These are phyloP conservation scores for Drosophila atripex DNA, from an alignment of 2,888 invertebrate species.

Conservation along the genomic window DNA sequence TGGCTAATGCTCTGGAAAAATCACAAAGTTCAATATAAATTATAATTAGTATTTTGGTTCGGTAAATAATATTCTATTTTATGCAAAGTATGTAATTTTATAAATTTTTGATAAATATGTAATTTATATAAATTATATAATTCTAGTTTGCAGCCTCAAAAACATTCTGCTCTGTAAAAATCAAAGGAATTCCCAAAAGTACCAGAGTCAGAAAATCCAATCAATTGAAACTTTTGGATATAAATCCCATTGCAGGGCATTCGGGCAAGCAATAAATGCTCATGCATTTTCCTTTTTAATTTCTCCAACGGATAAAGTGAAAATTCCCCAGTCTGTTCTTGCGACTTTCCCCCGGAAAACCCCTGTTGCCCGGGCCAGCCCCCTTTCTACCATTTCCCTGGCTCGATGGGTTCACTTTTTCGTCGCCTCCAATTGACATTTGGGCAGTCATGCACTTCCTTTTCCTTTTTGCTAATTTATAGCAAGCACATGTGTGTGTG, in stretches of 20 bases:
- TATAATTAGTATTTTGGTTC: too few species aligned
- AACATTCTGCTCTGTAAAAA: background rate
- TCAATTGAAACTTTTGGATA: constrained; percentile 24
- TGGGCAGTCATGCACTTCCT: constrained; percentile 58
- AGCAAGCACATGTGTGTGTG: constrained; percentile 48
- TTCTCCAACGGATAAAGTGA: constrained; percentile 62
- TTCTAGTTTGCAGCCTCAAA: background rate
- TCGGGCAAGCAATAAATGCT: constrained; percentile 2
- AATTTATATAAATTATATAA: background rate
- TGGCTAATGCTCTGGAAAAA: constrained; percentile 8
- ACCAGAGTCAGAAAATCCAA: constrained; percentile 7
- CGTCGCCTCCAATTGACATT: constrained; percentile 56
- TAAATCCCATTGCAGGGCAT: constrained; percentile 25
- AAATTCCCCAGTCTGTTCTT: constrained; percentile 59
- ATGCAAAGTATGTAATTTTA: too few species aligned
- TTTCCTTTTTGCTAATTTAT: constrained; percentile 68
- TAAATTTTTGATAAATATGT: too few species aligned
- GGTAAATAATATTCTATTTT: too few species aligned
- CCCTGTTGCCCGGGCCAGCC: constrained; percentile 17
- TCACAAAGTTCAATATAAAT: too few species aligned
- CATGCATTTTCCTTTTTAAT: constrained; percentile 30
- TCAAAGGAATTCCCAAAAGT: background rate
- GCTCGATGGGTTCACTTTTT: constrained; percentile 31
- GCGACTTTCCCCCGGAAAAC: constrained; percentile 25
- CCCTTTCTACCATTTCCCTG: constrained; percentile 10